Conservation (phyloP, 2,888 invertebrate genomes). For the Allolobophora icterica region DNA sequence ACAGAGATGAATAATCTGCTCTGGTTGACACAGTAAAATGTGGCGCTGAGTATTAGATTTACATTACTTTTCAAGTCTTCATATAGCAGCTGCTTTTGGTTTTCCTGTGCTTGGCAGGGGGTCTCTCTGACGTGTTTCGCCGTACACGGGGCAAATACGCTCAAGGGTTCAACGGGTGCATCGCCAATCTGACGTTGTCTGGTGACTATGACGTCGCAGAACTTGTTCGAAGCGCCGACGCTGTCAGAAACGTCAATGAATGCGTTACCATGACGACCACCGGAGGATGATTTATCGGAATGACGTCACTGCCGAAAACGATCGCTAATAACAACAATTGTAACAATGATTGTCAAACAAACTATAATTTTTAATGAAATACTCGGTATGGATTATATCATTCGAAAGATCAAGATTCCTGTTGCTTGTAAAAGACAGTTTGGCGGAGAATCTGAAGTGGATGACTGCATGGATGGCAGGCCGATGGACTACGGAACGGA, state of each 20-base stretch:
- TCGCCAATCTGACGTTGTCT: constrained; percentile 82
- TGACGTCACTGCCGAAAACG: not conserved
- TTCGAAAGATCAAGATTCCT: not conserved
- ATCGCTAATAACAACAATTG: not conserved
- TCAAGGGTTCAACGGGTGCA: constrained; percentile 80
- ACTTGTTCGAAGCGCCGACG: constrained; percentile 72
- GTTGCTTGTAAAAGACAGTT: not conserved
- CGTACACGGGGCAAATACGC: constrained; percentile 71
- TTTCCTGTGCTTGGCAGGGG: constrained; percentile 70
- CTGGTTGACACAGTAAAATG: no score
- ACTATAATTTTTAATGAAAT: not conserved
- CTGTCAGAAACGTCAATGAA: constrained; percentile 67
- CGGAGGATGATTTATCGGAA: not conserved
- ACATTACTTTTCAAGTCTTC: not conserved
- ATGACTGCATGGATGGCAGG: no score
- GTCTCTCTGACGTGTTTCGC: constrained; percentile 78
- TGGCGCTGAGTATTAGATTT: no score
- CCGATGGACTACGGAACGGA: no score
- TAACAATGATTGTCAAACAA: no score
- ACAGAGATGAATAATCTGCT: no score
- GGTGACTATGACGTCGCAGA: constrained; percentile 74
- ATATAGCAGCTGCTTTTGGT: not conserved
- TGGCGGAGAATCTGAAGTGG: no score
- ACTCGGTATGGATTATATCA: not conserved
- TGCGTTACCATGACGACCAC: not conserved